Conservation (phyloP, 2,888 invertebrate genomes). For the Reticulitermes lucifugus region DNA sequence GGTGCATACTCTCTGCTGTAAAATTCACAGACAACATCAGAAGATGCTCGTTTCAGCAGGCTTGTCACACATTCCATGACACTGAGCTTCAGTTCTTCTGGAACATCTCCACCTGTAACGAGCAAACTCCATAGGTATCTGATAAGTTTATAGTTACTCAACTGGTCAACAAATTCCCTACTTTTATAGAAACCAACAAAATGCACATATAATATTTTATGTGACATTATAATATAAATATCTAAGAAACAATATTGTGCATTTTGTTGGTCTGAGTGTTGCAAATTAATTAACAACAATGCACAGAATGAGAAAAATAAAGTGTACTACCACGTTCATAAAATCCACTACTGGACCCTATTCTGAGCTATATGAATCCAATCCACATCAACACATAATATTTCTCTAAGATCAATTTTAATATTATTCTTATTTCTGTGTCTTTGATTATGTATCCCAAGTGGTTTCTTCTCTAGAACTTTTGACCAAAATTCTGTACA, state of each 20-base stretch:
- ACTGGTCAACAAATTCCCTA: not conserved
- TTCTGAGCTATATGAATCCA: not conserved
- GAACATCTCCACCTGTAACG: constrained; percentile 68
- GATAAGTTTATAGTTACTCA: not conserved
- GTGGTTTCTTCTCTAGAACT: no score
- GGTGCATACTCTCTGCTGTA: constrained; percentile 70
- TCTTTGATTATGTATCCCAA: no score
- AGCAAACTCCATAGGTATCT: not conserved
- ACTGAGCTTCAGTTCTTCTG: constrained; percentile 74
- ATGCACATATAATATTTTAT: no score
- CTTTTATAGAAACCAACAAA: not conserved
- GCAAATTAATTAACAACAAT: no score
- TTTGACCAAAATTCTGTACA: no score
- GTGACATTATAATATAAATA: no score
- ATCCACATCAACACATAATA: not conserved
- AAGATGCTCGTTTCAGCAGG: constrained; percentile 66
- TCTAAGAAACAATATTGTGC: no score
- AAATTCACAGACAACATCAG: constrained; percentile 67
- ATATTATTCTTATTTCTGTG: not conserved
- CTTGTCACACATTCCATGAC: constrained; percentile 68
- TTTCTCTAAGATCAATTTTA: not conserved
- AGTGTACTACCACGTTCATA: no score
- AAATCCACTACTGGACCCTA: not conserved
- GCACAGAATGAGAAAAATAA: no score
- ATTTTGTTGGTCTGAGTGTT: no score